Base-by-base conservation (phyloP, 1,140 invertebrate species). In the Octopus bimaculoides region DNA sequence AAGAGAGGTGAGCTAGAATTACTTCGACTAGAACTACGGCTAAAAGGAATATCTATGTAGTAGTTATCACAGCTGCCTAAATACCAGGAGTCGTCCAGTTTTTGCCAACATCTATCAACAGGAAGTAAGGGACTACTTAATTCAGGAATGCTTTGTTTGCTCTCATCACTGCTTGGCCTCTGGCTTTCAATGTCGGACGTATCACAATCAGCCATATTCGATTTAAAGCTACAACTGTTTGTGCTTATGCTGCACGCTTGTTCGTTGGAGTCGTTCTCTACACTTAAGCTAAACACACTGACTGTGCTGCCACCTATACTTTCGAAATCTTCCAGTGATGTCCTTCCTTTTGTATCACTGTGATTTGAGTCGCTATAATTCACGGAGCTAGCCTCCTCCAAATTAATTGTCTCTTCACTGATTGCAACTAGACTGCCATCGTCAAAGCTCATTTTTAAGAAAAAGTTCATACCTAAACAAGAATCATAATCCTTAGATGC, bases 381-480 rank as follows among this genome's bases (percentile, higher is more conserved):
- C 17, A 10, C 14, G 8, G 66, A 71, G 66, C 17, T 71, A 20
- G 17, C 66, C 9, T 71, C 66, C 66, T 14, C 66, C 17, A 41
- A 41, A 41, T 41, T 41, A 41, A 41, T 6, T 14, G 17, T 71
- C 66, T 71, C 66, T 17, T 71, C 66, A 71, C 66, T 71, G 8
- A 10, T 20, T 71, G 26, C 8, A n/a, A 71, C 66, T n/a, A 71
- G 17, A 20, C 66, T 20, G 17, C 66, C 66, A 71, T 20, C 66
- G 26, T 71, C 66, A 71, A 71, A 71, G 66, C 66, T 71, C 66
- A 71, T 20, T n/a, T 5, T 71, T 71, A 20, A 71, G 17, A 71
- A 71, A 71, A n/a, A 20, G 66, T 71, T 20, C 66, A 71, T 71
- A 71, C 66, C 66, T 71, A 71, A 20, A 71, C 66, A 71, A 6